Conservation (phyloP, 2,113 vertebrate species). For the Polyodon spathula region DNA sequence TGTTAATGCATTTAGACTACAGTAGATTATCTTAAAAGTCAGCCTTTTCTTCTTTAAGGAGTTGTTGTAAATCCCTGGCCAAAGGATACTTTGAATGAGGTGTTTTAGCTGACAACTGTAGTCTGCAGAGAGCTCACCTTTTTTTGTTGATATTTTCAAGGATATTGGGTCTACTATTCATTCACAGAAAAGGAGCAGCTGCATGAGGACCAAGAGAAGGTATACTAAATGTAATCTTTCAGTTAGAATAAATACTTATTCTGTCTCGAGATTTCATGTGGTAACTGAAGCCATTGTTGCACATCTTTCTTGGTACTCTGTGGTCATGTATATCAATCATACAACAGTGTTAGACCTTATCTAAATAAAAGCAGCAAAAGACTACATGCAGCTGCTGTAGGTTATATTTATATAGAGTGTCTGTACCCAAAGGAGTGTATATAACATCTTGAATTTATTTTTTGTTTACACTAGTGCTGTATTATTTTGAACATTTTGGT, state of each 20-base stretch:
- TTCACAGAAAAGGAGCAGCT: not conserved
- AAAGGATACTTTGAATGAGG: constrained; percentile 59
- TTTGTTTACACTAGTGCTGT: too few species aligned
- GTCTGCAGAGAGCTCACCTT: constrained; percentile 39
- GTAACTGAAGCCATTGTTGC: not conserved
- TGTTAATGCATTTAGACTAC: constrained; percentile 78
- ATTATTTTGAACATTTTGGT: too few species aligned
- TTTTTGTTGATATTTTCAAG: constrained; percentile 26
- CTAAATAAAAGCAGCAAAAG: too few species aligned
- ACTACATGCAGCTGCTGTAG: too few species aligned
- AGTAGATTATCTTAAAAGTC: constrained; percentile 81
- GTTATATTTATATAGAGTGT: too few species aligned
- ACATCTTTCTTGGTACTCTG: too few species aligned
- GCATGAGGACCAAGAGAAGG: not conserved
- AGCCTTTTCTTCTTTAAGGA: constrained; percentile 58
- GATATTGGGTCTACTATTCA: constrained; percentile 10
- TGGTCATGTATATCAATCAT: too few species aligned
- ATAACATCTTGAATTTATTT: too few species aligned
- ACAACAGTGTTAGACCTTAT: too few species aligned
- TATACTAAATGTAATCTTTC: not conserved
- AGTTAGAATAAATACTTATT: not conserved
- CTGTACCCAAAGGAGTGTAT: too few species aligned
- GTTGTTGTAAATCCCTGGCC: constrained; percentile 61
- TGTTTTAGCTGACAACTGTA: constrained; percentile 49
- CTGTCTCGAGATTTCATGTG: not conserved